These are phyloP conservation scores for Podilymbus podiceps DNA, from an alignment of 2,113 vertebrate species.

Conservation along the genomic window DNA sequence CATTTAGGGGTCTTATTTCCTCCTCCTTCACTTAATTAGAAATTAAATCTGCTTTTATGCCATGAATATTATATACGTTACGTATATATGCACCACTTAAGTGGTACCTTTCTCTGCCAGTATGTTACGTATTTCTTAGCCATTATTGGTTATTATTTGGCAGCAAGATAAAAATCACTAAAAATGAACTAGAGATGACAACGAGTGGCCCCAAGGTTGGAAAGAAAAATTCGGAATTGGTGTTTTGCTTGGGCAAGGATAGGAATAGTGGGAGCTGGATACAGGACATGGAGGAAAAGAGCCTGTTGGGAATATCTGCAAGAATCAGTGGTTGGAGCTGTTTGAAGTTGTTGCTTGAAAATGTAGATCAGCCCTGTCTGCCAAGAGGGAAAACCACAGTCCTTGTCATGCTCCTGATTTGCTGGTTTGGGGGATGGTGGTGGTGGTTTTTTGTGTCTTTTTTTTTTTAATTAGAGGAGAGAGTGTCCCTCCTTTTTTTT, in stretches of 20 bases:
- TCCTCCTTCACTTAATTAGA: not conserved
- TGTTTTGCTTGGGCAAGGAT: not conserved
- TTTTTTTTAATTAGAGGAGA: too few species aligned
- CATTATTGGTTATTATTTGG: too few species aligned
- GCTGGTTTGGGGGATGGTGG: not conserved
- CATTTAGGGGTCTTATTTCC: not conserved
- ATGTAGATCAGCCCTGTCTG: not conserved
- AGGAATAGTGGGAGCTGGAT: not conserved
- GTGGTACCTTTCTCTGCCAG: not conserved
- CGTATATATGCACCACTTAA: too few species aligned
- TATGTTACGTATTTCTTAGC: accelerated
- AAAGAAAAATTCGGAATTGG: too few species aligned
- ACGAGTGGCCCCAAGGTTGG: too few species aligned
- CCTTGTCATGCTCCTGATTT: not conserved
- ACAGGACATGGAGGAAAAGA: accelerated
- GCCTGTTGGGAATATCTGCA: not conserved
- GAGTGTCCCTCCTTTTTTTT: too few species aligned
- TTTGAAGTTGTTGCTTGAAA: not conserved
- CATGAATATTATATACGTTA: too few species aligned
- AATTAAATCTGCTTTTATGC: not conserved
- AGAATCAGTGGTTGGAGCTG: not conserved
- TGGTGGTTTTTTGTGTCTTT: too few species aligned
- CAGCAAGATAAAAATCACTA: not conserved
- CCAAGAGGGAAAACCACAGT: not conserved
- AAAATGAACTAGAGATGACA: not conserved